Percentiles rank a stretch among this genome's conserved stretches.
Conservation (phyloP, 1,140 invertebrate species). For the Steinernema feltiae region DNA sequence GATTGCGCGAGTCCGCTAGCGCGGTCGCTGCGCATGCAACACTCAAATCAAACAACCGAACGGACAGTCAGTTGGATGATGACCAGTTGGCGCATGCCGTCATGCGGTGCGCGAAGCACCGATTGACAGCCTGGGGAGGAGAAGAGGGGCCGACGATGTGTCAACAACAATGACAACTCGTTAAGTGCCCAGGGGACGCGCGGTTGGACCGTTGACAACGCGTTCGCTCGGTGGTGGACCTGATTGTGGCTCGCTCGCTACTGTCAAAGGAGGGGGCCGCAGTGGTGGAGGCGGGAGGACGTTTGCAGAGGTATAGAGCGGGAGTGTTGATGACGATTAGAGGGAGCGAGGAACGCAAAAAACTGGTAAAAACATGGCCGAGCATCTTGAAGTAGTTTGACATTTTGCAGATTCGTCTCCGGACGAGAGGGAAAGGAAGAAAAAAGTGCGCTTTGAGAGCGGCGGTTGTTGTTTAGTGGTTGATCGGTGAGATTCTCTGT, state of each 20-base stretch:
- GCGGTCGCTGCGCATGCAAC: not conserved
- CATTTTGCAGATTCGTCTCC: too few species aligned
- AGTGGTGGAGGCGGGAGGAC: too few species aligned
- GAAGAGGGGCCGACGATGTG: not conserved
- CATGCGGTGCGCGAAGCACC: slow-evolving; percentile 14
- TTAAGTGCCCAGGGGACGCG: not conserved
- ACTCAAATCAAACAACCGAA: slow-evolving; percentile 1
- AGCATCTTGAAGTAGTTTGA: too few species aligned
- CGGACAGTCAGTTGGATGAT: not conserved
- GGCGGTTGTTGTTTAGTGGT: too few species aligned
- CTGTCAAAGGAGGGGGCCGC: not conserved
- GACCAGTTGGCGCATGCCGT: slow-evolving; percentile 12
- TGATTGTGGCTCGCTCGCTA: not conserved
- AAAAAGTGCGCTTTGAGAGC: too few species aligned
- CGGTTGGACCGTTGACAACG: not conserved
- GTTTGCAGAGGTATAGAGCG: too few species aligned
- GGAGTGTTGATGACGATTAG: not conserved
- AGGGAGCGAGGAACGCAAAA: too few species aligned
- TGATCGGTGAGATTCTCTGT: too few species aligned
- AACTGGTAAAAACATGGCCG: too few species aligned
- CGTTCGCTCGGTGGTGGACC: not conserved
- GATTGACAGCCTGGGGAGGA: slow-evolving; percentile 2
- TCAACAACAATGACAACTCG: slow-evolving; percentile 15
- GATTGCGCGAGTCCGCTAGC: not conserved
- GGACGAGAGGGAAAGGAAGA: too few species aligned